Percentiles rank a stretch among this genome's conserved stretches.
Conservation (phyloP, 2,888 invertebrate species). For the Saturnia japonica region DNA sequence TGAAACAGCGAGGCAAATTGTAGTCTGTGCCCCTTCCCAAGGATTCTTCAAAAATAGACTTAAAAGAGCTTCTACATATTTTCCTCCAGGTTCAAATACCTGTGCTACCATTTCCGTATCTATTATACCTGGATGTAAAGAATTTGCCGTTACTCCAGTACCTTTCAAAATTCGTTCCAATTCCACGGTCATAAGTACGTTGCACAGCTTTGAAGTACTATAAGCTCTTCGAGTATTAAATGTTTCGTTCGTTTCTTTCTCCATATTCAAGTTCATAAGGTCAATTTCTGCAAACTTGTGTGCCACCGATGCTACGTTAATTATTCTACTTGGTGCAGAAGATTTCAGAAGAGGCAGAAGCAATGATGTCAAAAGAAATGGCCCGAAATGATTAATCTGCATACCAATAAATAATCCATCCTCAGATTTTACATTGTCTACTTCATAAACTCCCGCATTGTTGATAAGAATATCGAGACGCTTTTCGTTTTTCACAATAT, state of each 20-base stretch:
- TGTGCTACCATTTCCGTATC: constrained; percentile 84
- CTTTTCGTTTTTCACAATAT: constrained; percentile 74
- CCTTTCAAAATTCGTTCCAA: constrained; percentile 85
- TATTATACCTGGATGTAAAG: constrained; percentile 89
- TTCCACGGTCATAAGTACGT: constrained; percentile 88
- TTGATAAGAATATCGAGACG: constrained; percentile 83
- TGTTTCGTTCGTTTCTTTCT: constrained; percentile 39
- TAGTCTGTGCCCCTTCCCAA: constrained; percentile 74
- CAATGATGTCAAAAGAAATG: constrained; percentile 85
- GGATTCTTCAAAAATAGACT: constrained; percentile 44
- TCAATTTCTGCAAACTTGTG: constrained; percentile 50
- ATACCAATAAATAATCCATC: constrained; percentile 83
- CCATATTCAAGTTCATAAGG: constrained; percentile 50
- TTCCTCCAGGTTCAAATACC: constrained; percentile 32
- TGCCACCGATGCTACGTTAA: constrained; percentile 61
- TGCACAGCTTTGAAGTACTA: constrained; percentile 86
- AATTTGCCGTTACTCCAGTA: constrained; percentile 88
- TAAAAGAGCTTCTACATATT: constrained; percentile 61
- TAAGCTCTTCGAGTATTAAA: constrained; percentile 36
- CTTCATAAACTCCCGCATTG: constrained; percentile 80
- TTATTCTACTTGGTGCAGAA: constrained; percentile 64
- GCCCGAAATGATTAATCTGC: constrained; percentile 83
- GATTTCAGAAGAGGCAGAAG: constrained; percentile 71
- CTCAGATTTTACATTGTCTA: constrained; percentile 70
- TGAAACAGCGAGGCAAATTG: constrained; percentile 78